A percentile compares a stretch with the other conserved stretches of the same genome.
These are phyloP conservation scores for Yponomeuta evonymella DNA, from an alignment of 2,888 invertebrate species.

Conservation along the genomic window DNA sequence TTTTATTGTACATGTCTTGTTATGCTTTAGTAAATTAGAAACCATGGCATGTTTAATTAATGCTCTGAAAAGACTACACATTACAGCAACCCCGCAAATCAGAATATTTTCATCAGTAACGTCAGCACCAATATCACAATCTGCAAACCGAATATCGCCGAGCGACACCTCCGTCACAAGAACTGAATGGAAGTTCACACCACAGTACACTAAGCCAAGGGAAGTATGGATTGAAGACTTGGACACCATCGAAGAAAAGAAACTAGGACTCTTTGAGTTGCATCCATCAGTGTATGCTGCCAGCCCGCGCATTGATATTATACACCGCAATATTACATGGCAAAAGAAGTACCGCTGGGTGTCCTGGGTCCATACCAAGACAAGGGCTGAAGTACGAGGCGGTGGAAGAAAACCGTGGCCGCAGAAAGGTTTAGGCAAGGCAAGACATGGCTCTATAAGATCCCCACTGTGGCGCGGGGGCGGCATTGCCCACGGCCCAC, in stretches of 20 bases:
- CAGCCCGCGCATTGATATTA: constrained; percentile 89
- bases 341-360: constrained; percentile 88
- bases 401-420: constrained; percentile 97
- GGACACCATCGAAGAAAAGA: constrained; percentile 83
- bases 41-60: constrained; percentile 53
- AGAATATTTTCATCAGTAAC: constrained; percentile 42
- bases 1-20: too few species aligned
- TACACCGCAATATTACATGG: constrained; percentile 92
- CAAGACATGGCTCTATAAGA: constrained; percentile 94
- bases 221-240: constrained; percentile 93
- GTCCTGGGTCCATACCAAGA: constrained; percentile 85
- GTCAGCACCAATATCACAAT: constrained; percentile 24
- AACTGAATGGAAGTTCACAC: constrained; percentile 68
- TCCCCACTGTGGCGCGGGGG: constrained; percentile 92
- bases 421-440: constrained; percentile 93
- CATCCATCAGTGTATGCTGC: constrained; percentile 92
- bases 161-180: constrained; percentile 40
- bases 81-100: constrained; percentile 43
- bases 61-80: constrained; percentile 53
- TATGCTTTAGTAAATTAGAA: not conserved
- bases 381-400: constrained; percentile 90
- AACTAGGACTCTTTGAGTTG: constrained; percentile 89
- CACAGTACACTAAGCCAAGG: constrained; percentile 77
- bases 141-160: constrained; percentile 19
- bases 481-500: constrained; percentile 91